Evolutionary conservation across 2,113 vertebrate genomes (phyloP), one percentile per base, ranked within the genome.

Genomic region (Greenwoodochromis staneri): DNA sequence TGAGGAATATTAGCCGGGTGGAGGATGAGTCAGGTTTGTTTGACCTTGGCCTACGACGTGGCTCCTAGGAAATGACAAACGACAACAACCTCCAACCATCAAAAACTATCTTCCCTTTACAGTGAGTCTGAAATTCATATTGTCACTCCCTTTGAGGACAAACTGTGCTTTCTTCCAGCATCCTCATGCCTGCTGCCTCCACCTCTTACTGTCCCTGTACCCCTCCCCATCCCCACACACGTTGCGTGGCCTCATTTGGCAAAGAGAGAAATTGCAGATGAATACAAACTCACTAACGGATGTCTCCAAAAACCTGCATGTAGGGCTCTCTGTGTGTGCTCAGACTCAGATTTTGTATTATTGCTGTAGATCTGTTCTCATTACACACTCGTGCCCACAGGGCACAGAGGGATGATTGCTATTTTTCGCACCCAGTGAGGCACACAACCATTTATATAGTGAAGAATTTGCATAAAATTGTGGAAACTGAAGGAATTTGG

Each of bases 321-420:
- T 51, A 71, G 71, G 24, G 16, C 88, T 89, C 78, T 85, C 24
- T 81, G 73, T 85, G 78, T 85, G 66, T 13, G 81, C 81, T 83
- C 83, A 85, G 71, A 36, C 81, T 49, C 88, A 90, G 31, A 85
- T 88, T 86, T 57, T 86, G 83, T 90, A 85, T 94, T 93, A 89
- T 90, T 94, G 92, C 89, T 86, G 80, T 86, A 85, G 91, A 94
- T 94, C 85, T 93, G 87, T 90, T 92, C 93, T 94, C 92, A 95
- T 95, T 94, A 95, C 93, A 88, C 89, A 95, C 84, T 89, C 45
- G 82, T 89, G 87, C 87, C 93, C 86, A 83, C 14, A 19, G 91
- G 94, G 90, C 81, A 88, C 45, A 51, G 85, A 90, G 85, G 82
- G 80, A 91, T 94, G 93, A 94, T 93, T 93, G 87, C 91, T 92